Evolutionary conservation across 2,113 vertebrate genomes (phyloP).

Genomic region (Pseudopodoces humilis): DNA sequence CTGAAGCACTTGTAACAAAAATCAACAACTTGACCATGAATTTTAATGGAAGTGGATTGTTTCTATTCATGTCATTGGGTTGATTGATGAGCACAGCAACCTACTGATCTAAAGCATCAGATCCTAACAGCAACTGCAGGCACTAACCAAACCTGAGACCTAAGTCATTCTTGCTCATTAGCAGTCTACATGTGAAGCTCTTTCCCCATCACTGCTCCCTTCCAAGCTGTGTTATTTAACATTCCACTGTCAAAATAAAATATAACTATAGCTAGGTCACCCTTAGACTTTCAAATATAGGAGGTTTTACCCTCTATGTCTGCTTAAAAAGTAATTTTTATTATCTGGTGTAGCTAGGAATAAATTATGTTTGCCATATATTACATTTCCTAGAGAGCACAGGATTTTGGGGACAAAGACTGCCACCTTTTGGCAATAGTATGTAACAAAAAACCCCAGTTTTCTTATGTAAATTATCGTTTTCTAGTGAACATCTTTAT

Average conservation of each 20-base stretch:
- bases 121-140: background rate
- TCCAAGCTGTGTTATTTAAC: background rate
- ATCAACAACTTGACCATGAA: background rate
- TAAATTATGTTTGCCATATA: background rate
- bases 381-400: background rate
- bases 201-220: background rate
- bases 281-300: background rate
- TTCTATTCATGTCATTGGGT: background rate
- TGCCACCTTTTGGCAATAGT: slow-evolving; percentile 46
- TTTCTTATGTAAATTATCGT: background rate
- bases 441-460: background rate
- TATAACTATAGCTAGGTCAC: background rate
- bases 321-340: background rate
- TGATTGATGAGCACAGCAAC: background rate
- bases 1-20: background rate
- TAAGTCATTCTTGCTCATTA: background rate
- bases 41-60: background rate
- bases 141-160: background rate
- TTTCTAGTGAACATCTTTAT: background rate
- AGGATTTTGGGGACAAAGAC: slow-evolving; percentile 15
- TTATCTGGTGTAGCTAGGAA: background rate
- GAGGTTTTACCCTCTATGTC: background rate
- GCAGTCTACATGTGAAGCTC: background rate
- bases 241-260: slow-evolving; percentile 8
- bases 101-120: background rate